Conservation (phyloP, 1,140 invertebrate genomes). For the Drosophila repleta region DNA sequence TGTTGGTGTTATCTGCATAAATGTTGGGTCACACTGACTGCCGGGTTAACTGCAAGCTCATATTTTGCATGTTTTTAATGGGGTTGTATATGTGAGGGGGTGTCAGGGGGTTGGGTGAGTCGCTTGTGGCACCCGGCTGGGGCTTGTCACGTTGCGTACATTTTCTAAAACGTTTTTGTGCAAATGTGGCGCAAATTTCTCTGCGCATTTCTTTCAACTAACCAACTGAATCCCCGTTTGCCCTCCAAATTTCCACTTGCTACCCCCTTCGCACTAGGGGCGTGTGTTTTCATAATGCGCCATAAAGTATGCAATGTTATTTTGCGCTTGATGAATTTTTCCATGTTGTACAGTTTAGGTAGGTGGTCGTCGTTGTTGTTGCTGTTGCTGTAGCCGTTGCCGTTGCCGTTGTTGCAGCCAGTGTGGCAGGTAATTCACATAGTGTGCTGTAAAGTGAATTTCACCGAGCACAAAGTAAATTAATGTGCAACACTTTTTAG, state of each 20-base stretch:
- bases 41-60: constrained; percentile 70
- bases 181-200: constrained; percentile 75
- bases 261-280: constrained; percentile 8
- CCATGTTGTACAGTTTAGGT: constrained; percentile 67
- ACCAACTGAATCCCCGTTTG: neutral
- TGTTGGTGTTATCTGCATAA: constrained; percentile 65
- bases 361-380: neutral
- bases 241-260: constrained; percentile 2
- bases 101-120: neutral
- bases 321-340: constrained; percentile 82
- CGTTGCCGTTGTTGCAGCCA: constrained; percentile 1
- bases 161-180: constrained; percentile 80
- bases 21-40: constrained; percentile 39
- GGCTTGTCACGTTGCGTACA: constrained; percentile 61
- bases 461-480: constrained; percentile 60
- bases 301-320: constrained; percentile 83
- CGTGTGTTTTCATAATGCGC: constrained; percentile 81
- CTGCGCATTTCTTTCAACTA: constrained; percentile 12
- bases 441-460: constrained; percentile 64
- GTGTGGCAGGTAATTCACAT: constrained; percentile 46
- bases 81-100: constrained; percentile 42
- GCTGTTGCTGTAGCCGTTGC: constrained; percentile 2
- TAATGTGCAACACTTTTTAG: constrained; percentile 53
- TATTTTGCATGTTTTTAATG: constrained; percentile 70
- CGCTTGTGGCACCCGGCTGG: constrained; percentile 11